Evolutionary conservation across 2,888 invertebrate species (phyloP).

Genomic region (Ichneumoninae sp.): DNA sequence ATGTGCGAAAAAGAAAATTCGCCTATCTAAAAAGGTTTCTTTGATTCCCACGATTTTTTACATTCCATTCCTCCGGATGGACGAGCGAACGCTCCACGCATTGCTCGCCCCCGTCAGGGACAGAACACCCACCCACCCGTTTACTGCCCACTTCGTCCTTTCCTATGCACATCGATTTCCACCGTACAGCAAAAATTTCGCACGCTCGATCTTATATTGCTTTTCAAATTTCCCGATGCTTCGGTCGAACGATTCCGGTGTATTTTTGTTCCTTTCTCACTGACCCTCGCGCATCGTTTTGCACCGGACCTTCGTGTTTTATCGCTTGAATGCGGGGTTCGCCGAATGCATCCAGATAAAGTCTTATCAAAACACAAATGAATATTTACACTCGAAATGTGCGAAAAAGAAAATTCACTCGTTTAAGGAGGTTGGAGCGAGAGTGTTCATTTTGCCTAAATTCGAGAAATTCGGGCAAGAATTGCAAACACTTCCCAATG

Average conservation of each 20-base stretch:
- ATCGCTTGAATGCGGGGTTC: too few species aligned
- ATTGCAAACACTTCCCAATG: too few species aligned
- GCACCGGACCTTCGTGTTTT: not conserved
- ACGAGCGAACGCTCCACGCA: slow-evolving; percentile 9
- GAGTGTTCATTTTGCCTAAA: too few species aligned
- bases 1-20: not conserved
- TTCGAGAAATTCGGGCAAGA: too few species aligned
- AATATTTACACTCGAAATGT: not conserved
- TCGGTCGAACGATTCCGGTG: not conserved
- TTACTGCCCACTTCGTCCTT: slow-evolving; percentile 20
- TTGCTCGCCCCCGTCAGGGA: slow-evolving; percentile 8
- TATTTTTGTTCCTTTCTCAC: slow-evolving; percentile 7
- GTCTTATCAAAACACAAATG: too few species aligned
- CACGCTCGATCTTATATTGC: slow-evolving; percentile 21
- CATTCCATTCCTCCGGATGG: not conserved
- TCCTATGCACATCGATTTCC: slow-evolving; percentile 18
- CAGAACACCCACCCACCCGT: slow-evolving; percentile 10
- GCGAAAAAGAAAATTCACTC: not conserved
- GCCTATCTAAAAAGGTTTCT: not conserved
- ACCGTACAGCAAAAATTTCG: slow-evolving; percentile 31
- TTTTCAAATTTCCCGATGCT: slow-evolving; percentile 14
- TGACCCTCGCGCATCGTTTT: not conserved
- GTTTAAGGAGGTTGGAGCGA: too few species aligned
- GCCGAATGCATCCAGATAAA: too few species aligned
- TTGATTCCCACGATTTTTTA: not conserved